Evolutionary conservation across 1,140 invertebrate species (phyloP).

Genomic region (Drosophila paulistorum): DNA sequence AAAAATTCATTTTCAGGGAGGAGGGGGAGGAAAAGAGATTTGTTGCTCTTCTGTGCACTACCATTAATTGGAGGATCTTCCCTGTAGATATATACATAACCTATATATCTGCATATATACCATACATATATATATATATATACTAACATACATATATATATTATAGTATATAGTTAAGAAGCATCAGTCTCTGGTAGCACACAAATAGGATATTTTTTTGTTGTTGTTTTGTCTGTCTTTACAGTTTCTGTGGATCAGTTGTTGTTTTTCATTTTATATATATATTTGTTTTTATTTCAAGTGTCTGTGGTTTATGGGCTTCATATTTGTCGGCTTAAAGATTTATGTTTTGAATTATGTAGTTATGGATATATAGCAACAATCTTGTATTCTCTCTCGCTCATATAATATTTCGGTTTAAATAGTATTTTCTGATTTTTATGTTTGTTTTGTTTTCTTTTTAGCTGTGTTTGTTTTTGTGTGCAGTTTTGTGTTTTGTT

Average conservation of each 20-base stretch:
- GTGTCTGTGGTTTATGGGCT: constrained; percentile 14
- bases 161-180: not conserved
- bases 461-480: constrained; percentile 63
- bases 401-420: constrained; percentile 71
- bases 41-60: constrained; percentile 11
- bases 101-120: not conserved
- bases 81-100: not conserved
- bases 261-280: not conserved
- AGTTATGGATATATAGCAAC: constrained; percentile 69
- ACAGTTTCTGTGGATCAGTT: constrained; percentile 14
- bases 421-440: constrained; percentile 43
- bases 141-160: not conserved
- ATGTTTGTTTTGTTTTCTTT: constrained; percentile 39
- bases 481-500: constrained; percentile 51
- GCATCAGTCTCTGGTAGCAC: constrained; percentile 20
- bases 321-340: constrained; percentile 37
- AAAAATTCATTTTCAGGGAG: constrained; percentile 31
- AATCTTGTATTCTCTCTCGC: constrained; percentile 83
- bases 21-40: constrained; percentile 9
- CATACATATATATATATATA: not conserved
- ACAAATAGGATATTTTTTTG: constrained; percentile 11
- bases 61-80: constrained; percentile 18
- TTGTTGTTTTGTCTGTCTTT: constrained; percentile 9
- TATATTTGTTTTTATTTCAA: not conserved
- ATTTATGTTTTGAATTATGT: constrained; percentile 37